Evolutionary conservation across 2,113 vertebrate species (phyloP), one percentile per base, ranked within the genome.

Genomic region (Nothobranchius kuhntae): DNA sequence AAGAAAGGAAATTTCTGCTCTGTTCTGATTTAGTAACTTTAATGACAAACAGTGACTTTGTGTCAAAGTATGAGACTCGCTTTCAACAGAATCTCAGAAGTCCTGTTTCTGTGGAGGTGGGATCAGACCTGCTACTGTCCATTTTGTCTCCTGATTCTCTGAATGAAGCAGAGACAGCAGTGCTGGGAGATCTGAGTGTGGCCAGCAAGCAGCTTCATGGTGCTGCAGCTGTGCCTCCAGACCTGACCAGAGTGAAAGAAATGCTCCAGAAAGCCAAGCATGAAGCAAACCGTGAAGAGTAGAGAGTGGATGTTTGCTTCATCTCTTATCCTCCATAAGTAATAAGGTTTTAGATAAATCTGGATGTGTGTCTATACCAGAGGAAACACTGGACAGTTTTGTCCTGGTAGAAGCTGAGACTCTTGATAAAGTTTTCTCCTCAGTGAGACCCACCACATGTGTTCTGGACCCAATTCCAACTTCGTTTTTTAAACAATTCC

Each of bases 71-170:
- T 44, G 47, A 87, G 61, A 21, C 48, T 15, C 71, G 67, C 13
- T 89, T 91, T 53, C 48, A 61, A 58, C 68, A 82, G 55, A 86
- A 61, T 7, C 77, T 88, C 21, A 60, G 71, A 58, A 65, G 71
- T 35, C 86, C 85, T 2, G 86, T 91, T 44, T 62, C 63, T 53
- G 12, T 92, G 1, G 78, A 92, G 2, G 38, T 50, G 1, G 75
- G 24, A 3, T 73, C 57, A 3, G 68, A 86, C 7, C 38, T 92
- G 14, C 7, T 82, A 45, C 62, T 92, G 52, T 75, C 72, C 40
- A 89, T 89, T 71, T 56, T 89, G 60, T 89, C 89, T 1, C 13
- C 65, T 3, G 73, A 56, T 3, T 75, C 82, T 0, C 71, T 92
- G 26, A 62, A 87, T 4, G 75, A 91, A 45, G 91, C 88, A 1